phyloP scores from a whole-genome alignment of 2,888 invertebrate species.

The Cinara cedri region DNA sequence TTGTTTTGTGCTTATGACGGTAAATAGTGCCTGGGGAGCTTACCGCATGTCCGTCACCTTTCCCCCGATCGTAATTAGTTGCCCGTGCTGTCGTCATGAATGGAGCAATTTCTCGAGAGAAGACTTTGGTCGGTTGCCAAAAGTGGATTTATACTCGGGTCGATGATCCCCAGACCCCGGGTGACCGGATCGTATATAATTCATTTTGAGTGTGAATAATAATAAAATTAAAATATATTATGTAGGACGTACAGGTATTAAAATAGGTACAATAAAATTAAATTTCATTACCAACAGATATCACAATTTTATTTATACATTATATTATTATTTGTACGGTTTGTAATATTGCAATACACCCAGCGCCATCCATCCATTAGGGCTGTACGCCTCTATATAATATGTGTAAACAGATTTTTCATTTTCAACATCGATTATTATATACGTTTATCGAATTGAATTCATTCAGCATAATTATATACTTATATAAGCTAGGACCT shows the following conservation, averaged over 20 bases:
- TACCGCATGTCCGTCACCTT: constrained; percentile 16
- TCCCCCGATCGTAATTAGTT: constrained; percentile 36
- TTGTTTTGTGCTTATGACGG: constrained; percentile 19
- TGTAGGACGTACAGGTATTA: background rate
- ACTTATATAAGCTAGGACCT: background rate
- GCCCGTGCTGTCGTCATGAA: constrained; percentile 29
- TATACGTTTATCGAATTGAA: too few species aligned
- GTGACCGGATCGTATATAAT: constrained; percentile 26
- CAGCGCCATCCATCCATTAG: background rate
- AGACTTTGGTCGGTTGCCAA: constrained; percentile 44
- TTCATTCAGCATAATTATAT: too few species aligned
- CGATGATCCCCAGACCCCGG: constrained; percentile 45
- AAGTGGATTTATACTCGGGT: constrained; percentile 46
- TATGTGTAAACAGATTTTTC: background rate
- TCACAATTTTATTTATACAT: too few species aligned
- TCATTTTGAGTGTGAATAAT: constrained; percentile 9
- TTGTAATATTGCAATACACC: background rate
- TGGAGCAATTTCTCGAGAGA: constrained; percentile 27
- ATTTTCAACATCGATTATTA: too few species aligned
- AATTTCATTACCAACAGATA: too few species aligned
- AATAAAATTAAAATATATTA: constrained; percentile 4
- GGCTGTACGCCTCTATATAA: too few species aligned
- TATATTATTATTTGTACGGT: too few species aligned
- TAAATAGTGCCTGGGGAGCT: constrained; percentile 42
- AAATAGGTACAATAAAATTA: too few species aligned